Percentiles rank a stretch among this genome's conserved stretches.
Conservation (phyloP, 1,140 invertebrate genomes). For the Thereuonema tuberculata region DNA sequence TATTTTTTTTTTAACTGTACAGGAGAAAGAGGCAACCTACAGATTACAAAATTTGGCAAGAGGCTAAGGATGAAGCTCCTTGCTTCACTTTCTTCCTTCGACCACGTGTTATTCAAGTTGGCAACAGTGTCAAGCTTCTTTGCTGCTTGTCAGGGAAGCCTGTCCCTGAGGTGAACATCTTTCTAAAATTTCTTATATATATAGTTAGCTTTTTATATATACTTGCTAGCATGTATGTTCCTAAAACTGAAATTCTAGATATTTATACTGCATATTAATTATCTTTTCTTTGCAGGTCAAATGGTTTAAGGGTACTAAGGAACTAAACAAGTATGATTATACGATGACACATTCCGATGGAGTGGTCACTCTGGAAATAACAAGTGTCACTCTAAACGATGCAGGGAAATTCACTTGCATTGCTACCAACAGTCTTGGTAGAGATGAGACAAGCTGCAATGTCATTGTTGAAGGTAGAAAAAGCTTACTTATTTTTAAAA, state of each 20-base stretch:
- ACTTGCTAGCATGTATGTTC: too few species aligned
- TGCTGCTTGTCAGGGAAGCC: constrained; percentile 92
- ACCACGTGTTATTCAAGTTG: constrained; percentile 86
- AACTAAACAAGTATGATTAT: constrained; percentile 80
- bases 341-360: constrained; percentile 78
- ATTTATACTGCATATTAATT: background rate
- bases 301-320: constrained; percentile 86
- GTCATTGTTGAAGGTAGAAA: constrained; percentile 88
- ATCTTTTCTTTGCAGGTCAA: constrained; percentile 36
- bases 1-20: background rate
- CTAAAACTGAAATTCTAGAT: too few species aligned
- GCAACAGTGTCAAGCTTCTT: constrained; percentile 69
- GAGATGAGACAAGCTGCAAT: constrained; percentile 85
- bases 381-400: constrained; percentile 83
- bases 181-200: background rate
- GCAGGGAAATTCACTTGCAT: constrained; percentile 90
- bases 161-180: constrained; percentile 55
- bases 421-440: constrained; percentile 81
- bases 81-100: constrained; percentile 93
- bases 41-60: constrained; percentile 74
- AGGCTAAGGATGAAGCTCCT: constrained; percentile 75
- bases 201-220: background rate
- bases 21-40: constrained; percentile 47
- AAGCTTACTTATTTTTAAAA: too few species aligned
- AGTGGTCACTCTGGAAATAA: constrained; percentile 91